These are phyloP conservation scores for Pristionchus japonicus DNA, from an alignment of 2,888 invertebrate species.

Conservation along the genomic window DNA sequence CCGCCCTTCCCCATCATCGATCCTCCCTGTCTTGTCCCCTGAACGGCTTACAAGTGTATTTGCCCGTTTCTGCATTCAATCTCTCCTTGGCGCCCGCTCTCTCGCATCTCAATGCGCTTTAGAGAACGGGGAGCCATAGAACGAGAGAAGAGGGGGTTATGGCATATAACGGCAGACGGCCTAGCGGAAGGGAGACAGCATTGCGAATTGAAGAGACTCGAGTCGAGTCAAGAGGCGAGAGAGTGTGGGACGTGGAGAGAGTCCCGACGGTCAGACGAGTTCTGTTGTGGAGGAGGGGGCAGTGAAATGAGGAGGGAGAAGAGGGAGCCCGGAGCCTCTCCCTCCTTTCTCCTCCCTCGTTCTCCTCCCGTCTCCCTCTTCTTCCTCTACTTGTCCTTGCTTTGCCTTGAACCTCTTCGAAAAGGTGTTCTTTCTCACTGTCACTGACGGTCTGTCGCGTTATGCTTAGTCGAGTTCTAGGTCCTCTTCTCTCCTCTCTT, in stretches of 20 bases:
- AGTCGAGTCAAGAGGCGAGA: constrained; percentile 4
- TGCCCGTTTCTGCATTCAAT: background rate
- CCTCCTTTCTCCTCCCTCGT: background rate
- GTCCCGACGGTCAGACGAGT: constrained; percentile 6
- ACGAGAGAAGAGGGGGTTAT: background rate
- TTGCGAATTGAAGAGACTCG: background rate
- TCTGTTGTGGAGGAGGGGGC: background rate
- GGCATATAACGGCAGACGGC: background rate
- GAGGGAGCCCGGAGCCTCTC: background rate
- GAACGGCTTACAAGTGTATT: constrained; percentile 33
- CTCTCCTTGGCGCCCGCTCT: background rate
- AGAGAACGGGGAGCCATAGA: too few species aligned
- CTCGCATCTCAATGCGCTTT: too few species aligned
- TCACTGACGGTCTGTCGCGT: too few species aligned
- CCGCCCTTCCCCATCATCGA: constrained; percentile 13
- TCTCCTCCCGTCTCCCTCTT: background rate
- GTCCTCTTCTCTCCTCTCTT: background rate
- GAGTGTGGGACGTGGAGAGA: background rate
- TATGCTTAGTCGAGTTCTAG: too few species aligned
- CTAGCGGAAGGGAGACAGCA: background rate
- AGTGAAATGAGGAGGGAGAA: constrained; percentile 20
- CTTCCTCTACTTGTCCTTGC: background rate
- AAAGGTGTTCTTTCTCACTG: too few species aligned
- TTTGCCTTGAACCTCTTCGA: too few species aligned
- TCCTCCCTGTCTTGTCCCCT: background rate